Evolutionary conservation across 2,888 invertebrate species (phyloP).

Genomic region (Hetaerina titia): DNA sequence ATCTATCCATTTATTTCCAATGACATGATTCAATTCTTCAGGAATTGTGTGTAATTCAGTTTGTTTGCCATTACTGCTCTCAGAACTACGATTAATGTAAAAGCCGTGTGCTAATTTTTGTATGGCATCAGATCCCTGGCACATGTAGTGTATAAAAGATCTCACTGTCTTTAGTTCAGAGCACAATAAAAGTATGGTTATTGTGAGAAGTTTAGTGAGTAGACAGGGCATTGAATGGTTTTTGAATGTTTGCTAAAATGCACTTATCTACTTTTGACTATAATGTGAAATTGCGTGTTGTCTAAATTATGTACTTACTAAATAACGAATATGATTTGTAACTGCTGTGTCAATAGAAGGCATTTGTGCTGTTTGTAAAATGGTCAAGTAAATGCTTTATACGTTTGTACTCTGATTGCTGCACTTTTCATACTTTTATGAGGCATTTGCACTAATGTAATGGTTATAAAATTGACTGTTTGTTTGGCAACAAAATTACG

Average conservation of each 20-base stretch:
- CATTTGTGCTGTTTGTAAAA: constrained; percentile 25
- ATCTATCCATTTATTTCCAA: background rate
- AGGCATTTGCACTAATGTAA: constrained; percentile 56
- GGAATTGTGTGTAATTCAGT: background rate
- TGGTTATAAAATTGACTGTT: constrained; percentile 39
- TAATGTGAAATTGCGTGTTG: constrained; percentile 39
- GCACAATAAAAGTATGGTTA: background rate
- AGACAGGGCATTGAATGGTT: constrained; percentile 27
- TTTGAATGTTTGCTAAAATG: constrained; percentile 6
- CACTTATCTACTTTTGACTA: constrained; percentile 16
- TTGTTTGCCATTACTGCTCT: background rate
- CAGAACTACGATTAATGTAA: background rate
- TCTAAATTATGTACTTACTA: constrained; percentile 48
- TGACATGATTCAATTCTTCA: background rate
- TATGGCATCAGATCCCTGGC: background rate
- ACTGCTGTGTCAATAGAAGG: constrained; percentile 28
- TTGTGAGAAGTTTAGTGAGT: constrained; percentile 45
- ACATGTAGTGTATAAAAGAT: background rate
- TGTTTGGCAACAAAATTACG: constrained; percentile 52
- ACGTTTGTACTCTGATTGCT: constrained; percentile 59
- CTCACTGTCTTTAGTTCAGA: background rate
- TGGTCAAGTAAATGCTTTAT: constrained; percentile 57
- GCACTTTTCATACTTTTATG: constrained; percentile 64
- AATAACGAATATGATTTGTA: constrained; percentile 40
- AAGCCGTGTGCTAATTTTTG: background rate